Conservation (phyloP, 2,888 invertebrate species). For the Hypomecis punctinalis region DNA sequence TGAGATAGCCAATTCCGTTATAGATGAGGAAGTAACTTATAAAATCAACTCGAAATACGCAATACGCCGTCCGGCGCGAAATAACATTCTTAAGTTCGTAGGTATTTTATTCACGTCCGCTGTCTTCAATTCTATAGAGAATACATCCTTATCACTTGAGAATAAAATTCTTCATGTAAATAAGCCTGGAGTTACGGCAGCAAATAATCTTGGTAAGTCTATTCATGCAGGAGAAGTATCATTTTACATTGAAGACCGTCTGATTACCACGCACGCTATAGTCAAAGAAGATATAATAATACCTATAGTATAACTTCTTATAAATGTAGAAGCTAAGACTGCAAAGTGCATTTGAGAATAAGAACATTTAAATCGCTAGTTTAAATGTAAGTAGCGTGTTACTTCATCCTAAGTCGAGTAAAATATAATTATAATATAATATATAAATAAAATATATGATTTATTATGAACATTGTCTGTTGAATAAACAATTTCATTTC, state of each 20-base stretch:
- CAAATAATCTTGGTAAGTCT: constrained; percentile 31
- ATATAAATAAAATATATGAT: no score
- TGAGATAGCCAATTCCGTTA: not conserved
- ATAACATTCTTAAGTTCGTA: constrained; percentile 42
- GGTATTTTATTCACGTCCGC: constrained; percentile 24
- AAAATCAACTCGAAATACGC: constrained; percentile 30
- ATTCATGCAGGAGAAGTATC: constrained; percentile 42
- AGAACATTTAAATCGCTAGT: constrained; percentile 11
- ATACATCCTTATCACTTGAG: constrained; percentile 32
- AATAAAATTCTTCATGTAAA: constrained; percentile 30
- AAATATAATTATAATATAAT: no score
- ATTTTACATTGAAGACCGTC: constrained; percentile 45
- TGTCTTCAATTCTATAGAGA: constrained; percentile 23
- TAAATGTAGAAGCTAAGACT: constrained; percentile 19
- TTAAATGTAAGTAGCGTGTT: constrained; percentile 12
- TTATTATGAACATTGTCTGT: no score
- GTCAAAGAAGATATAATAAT: no score
- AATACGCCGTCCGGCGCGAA: constrained; percentile 23
- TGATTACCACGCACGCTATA: constrained; percentile 41
- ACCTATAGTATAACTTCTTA: constrained; percentile 32
- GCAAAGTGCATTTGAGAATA: constrained; percentile 18
- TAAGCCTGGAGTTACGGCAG: constrained; percentile 10
- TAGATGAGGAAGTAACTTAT: constrained; percentile 12
- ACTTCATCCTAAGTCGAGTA: constrained; percentile 6
- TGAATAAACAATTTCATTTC: no score